These are phyloP conservation scores for Cheumatopsyche charites DNA, from an alignment of 1,140 invertebrate species.

Conservation along the genomic window DNA sequence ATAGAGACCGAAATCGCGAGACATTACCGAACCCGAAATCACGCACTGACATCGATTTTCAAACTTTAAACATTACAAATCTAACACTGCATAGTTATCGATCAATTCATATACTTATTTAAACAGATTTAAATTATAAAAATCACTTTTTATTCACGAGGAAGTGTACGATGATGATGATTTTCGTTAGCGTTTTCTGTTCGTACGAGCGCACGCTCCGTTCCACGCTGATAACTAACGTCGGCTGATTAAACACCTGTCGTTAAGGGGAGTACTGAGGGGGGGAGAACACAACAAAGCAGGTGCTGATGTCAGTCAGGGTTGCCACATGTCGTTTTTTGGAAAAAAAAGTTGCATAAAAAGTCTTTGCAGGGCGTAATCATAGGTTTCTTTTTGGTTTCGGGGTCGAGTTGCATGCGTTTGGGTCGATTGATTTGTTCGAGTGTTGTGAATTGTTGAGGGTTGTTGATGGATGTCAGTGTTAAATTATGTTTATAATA, in stretches of 20 bases:
- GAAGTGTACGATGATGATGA: no score
- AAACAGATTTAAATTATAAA: background rate
- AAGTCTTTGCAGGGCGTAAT: no score
- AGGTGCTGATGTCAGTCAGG: conserved; percentile 5
- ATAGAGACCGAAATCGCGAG: background rate
- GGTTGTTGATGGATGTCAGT: no score
- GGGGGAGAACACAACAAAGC: conserved; percentile 6
- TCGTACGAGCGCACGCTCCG: background rate
- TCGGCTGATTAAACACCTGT: conserved; percentile 32
- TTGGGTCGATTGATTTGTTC: background rate
- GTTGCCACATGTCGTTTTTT: background rate
- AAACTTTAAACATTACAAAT: background rate
- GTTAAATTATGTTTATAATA: no score
- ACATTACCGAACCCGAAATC: background rate
- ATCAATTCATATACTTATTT: background rate
- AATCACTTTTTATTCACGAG: no score
- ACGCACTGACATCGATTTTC: background rate
- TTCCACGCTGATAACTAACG: conserved; percentile 30
- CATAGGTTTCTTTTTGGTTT: background rate
- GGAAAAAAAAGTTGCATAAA: no score
- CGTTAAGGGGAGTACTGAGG: background rate
- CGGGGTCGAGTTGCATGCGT: background rate
- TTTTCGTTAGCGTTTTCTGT: background rate
- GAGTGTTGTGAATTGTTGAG: background rate
- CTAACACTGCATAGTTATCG: no score